Base-by-base conservation (phyloP, 1,140 invertebrate genomes). In the Agrilus planipennis region DNA sequence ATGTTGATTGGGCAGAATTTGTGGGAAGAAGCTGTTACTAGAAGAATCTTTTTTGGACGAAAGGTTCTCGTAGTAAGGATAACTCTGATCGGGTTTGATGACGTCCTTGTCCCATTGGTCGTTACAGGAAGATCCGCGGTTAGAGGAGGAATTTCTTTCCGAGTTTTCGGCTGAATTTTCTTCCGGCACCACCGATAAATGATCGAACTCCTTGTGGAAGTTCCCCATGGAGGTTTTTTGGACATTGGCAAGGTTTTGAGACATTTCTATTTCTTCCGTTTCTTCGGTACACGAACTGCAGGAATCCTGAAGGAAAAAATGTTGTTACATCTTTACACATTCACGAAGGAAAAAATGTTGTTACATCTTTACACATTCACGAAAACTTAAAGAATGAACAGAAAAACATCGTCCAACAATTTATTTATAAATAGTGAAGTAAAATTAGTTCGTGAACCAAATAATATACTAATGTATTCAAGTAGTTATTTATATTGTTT, bases 111-210 rank as follows among this genome's bases (percentile, higher is more conserved):
- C 49, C 32, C 46, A 39, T 34, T 41, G 19, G 15, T 37, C 41
- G 40, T 46, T 52, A 62, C 62, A 64, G 25, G 39, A 36, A 20
- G 43, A 34, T n/a, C 46, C 15, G 16, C 49, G 42, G 16, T 29
- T 41, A 22, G 42, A 48, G 12, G 42, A 32, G 7, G 53, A 57
- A 30, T 47, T 57, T 28, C 51, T 51, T 28, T 70, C 68, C 50
- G 71, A 70, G 56, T 75, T 65, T 53, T 69, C 52, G 37, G 67
- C 70, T 41, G 54, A 61, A 11, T 72, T 77, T 51, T 84, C 80
- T 50, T 84, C 81, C 1, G 78, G 75, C 1, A 85, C 80, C 1
- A 83, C 73, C 18, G 77, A 81, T 15, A 84, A 65, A 58, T 80
- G 77, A 54, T 85, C 81, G 52, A 81, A 83, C 46, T 79, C 76